Conservation (phyloP, 2,113 vertebrate genomes). For the Eolophus roseicapilla region DNA sequence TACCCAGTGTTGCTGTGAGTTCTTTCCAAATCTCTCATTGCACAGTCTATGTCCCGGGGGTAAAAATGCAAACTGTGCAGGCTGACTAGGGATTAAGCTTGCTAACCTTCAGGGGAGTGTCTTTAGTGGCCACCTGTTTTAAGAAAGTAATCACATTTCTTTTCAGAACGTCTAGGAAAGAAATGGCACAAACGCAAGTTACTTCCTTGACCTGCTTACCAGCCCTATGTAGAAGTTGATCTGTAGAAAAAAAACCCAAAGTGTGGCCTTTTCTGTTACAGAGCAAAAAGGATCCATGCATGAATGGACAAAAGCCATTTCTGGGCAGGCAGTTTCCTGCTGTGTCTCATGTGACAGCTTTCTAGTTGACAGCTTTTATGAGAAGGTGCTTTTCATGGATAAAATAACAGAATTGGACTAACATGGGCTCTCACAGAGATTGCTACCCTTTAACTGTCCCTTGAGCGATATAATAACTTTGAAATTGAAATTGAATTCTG, state of each 20-base stretch:
- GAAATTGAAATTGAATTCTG: not conserved
- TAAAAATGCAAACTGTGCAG: not conserved
- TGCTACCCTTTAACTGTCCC: not conserved
- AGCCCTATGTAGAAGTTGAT: not conserved
- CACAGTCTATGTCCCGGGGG: not conserved
- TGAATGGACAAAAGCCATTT: not conserved
- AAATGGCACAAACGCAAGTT: not conserved
- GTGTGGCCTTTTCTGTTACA: not conserved
- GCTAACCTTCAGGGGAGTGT: not conserved
- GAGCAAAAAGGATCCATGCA: not conserved
- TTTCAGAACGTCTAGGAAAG: not conserved
- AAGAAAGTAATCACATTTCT: not conserved
- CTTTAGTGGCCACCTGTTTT: not conserved
- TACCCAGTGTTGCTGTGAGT: not conserved
- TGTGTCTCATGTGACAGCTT: not conserved
- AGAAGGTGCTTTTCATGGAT: not conserved
- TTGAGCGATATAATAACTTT: not conserved
- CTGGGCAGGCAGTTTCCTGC: not conserved
- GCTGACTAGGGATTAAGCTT: not conserved
- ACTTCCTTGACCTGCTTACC: not conserved
- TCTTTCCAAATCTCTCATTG: not conserved
- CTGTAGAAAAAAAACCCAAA: not conserved
- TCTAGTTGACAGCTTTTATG: not conserved
- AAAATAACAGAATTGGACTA: not conserved
- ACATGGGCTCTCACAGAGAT: not conserved